phyloP scores from a whole-genome alignment of 1,140 invertebrate genomes.

The Dreissena rostriformis region DNA sequence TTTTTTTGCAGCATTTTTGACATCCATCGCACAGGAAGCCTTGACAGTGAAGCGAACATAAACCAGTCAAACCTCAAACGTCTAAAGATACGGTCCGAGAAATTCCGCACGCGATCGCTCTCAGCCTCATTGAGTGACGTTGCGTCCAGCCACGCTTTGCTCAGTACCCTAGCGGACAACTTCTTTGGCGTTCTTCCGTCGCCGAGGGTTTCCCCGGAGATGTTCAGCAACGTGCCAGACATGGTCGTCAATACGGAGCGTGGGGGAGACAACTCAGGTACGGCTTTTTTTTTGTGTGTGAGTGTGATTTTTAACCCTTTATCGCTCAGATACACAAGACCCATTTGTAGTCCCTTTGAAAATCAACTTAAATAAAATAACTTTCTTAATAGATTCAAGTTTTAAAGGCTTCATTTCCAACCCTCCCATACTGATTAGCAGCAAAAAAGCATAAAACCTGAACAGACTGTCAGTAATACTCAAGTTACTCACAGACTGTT shows the following conservation, averaged over 20 bases:
- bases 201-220: conserved; percentile 50
- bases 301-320: no score
- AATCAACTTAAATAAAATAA: no score
- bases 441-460: no score
- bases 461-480: no score
- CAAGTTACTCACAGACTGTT: no score
- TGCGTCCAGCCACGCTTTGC: not conserved
- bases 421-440: no score
- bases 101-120: not conserved
- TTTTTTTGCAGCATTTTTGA: not conserved
- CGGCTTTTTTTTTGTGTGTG: no score
- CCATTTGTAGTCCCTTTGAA: no score
- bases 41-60: not conserved
- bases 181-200: conserved; percentile 29
- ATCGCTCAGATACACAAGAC: no score
- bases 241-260: conserved; percentile 46
- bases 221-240: conserved; percentile 42
- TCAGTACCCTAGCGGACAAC: not conserved
- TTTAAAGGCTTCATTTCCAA: no score
- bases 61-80: not conserved
- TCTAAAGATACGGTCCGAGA: not conserved
- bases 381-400: no score
- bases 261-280: not conserved
- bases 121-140: not conserved
- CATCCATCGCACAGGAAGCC: not conserved